A percentile compares a stretch with the other conserved stretches of the same genome.
phyloP scores from a whole-genome alignment of 2,888 invertebrate species.

The Melinaea marsaeus region DNA sequence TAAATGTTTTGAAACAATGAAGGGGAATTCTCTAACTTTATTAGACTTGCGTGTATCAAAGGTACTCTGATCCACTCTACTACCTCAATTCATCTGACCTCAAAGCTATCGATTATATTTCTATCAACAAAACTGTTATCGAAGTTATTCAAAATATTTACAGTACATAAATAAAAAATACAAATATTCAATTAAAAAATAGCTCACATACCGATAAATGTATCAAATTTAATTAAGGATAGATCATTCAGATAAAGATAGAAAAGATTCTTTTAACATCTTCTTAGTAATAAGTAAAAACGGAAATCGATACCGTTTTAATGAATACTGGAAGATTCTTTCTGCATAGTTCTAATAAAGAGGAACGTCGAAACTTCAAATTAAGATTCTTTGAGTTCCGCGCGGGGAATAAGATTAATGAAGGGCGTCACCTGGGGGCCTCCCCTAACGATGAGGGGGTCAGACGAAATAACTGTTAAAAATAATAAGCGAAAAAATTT shows the following conservation, averaged over 20 bases:
- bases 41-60: slow-evolving; percentile 64
- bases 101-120: too few species aligned
- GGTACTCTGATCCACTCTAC: slow-evolving; percentile 53
- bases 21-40: slow-evolving; percentile 61
- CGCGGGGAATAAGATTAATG: slow-evolving; percentile 73
- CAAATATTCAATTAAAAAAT: too few species aligned
- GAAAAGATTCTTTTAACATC: slow-evolving; percentile 28
- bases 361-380: slow-evolving; percentile 75
- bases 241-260: background rate
- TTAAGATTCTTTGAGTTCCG: slow-evolving; percentile 76
- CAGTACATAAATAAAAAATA: too few species aligned
- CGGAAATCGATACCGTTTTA: slow-evolving; percentile 51
- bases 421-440: slow-evolving; percentile 70
- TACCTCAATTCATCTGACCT: slow-evolving; percentile 34
- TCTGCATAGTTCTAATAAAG: slow-evolving; percentile 75
- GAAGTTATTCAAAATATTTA: too few species aligned
- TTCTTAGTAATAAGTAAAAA: slow-evolving; percentile 34
- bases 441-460: slow-evolving; percentile 58
- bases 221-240: background rate
- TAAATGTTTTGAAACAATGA: slow-evolving; percentile 31
- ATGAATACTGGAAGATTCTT: slow-evolving; percentile 72
- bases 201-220: too few species aligned
- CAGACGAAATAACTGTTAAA: slow-evolving; percentile 57
- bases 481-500: slow-evolving; percentile 57
- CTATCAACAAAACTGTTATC: too few species aligned